These are phyloP conservation scores for Euzophera pinguis DNA, from an alignment of 2,888 invertebrate species.

Conservation along the genomic window DNA sequence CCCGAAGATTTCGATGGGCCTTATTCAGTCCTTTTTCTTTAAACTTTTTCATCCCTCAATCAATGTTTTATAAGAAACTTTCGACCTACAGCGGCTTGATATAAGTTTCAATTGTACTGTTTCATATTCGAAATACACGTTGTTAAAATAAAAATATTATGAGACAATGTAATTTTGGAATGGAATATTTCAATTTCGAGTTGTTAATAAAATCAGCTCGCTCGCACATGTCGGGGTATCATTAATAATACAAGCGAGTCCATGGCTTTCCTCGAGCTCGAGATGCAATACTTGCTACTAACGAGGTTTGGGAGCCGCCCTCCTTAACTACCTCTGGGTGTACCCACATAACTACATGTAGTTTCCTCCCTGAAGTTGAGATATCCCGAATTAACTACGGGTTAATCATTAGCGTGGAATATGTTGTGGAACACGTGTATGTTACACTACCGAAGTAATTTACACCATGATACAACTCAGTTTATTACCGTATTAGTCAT, in stretches of 20 bases:
- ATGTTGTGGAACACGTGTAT: slow-evolving; percentile 11
- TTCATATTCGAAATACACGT: slow-evolving; percentile 11
- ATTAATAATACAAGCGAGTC: slow-evolving; percentile 41
- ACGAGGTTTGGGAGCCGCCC: slow-evolving; percentile 40
- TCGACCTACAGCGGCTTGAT: slow-evolving; percentile 14
- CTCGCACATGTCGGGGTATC: slow-evolving; percentile 10
- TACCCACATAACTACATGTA: slow-evolving; percentile 18
- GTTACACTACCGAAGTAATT: slow-evolving; percentile 12
- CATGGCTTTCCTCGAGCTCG: slow-evolving; percentile 31
- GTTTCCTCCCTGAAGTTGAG: slow-evolving; percentile 20
- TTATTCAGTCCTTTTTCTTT: slow-evolving; percentile 41
- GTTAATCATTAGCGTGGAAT: slow-evolving; percentile 13
- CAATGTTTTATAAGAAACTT: slow-evolving; percentile 21
- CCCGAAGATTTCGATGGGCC: slow-evolving; percentile 52
- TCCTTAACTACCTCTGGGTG: slow-evolving; percentile 22
- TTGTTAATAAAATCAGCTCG: slow-evolving; percentile 1
- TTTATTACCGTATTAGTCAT: slow-evolving; percentile 10
- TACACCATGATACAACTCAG: slow-evolving; percentile 5
- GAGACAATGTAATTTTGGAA: not conserved
- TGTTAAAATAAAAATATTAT: slow-evolving; percentile 8
- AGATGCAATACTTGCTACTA: slow-evolving; percentile 42
- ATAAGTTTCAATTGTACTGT: slow-evolving; percentile 20
- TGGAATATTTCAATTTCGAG: not conserved
- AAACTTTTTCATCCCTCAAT: slow-evolving; percentile 25
- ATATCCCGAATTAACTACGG: slow-evolving; percentile 18